Conservation (phyloP, 1,140 invertebrate genomes). For the Drosophila tropicalis region DNA sequence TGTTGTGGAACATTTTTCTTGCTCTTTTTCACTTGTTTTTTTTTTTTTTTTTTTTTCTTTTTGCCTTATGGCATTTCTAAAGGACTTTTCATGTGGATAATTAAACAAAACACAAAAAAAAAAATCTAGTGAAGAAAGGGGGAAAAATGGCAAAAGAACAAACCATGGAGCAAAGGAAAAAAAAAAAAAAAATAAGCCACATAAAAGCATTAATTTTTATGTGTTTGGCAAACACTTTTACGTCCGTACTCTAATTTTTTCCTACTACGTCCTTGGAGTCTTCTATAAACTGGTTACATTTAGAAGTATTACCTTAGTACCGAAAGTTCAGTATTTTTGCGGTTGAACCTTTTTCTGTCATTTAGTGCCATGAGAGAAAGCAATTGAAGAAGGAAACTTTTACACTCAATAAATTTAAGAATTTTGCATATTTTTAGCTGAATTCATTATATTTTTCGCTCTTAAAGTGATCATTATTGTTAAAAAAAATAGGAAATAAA, state of each 20-base stretch:
- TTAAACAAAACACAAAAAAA: constrained; percentile 74
- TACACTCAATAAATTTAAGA: not conserved
- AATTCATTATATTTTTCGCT: too few relatives aligned
- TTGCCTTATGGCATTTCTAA: constrained; percentile 52
- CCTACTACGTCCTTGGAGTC: constrained; percentile 32
- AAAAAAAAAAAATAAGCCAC: constrained; percentile 28
- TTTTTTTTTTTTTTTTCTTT: constrained; percentile 8
- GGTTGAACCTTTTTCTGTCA: constrained; percentile 2
- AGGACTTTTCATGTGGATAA: constrained; percentile 78
- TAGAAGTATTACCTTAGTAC: constrained; percentile 4
- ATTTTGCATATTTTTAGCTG: not conserved
- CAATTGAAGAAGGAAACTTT: constrained; percentile 3
- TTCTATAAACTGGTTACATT: not conserved
- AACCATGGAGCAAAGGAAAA: constrained; percentile 12
- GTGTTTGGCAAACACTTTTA: constrained; percentile 29
- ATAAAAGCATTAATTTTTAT: constrained; percentile 44
- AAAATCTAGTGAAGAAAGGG: constrained; percentile 20
- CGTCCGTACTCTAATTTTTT: constrained; percentile 29
- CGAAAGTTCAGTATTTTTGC: not conserved
- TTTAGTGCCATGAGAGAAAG: not conserved
- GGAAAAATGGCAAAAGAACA: constrained; percentile 24
- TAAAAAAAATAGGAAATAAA: too few relatives aligned
- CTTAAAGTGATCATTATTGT: too few relatives aligned
- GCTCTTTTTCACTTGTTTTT: constrained; percentile 26
- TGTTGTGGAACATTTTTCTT: constrained; percentile 31